Percentiles rank a stretch among this genome's conserved stretches.
These are phyloP conservation scores for Aphelenchoides avenae DNA, from an alignment of 1,140 invertebrate species.

Conservation along the genomic window DNA sequence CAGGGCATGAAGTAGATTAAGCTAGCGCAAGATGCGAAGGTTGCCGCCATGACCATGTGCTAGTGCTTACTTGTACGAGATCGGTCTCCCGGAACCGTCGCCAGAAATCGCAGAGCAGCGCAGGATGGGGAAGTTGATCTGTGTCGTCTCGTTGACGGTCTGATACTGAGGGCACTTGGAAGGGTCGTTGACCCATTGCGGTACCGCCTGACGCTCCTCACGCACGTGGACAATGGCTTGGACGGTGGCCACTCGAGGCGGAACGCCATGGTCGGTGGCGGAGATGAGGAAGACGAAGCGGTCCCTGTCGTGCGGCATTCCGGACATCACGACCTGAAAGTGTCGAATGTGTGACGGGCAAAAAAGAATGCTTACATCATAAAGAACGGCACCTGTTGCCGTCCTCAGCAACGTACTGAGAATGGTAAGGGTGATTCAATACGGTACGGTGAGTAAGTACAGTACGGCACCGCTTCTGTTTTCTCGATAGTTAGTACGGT, in stretches of 20 bases:
- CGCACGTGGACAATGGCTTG: conserved; percentile 48
- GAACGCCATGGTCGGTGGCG: conserved; percentile 53
- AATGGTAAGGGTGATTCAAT: too few species aligned
- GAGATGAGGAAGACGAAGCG: conserved; percentile 45
- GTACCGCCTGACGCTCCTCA: conserved; percentile 46
- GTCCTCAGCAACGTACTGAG: too few species aligned
- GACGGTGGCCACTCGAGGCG: conserved; percentile 27
- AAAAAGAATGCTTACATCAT: too few species aligned
- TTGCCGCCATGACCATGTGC: neutral
- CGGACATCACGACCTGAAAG: too few species aligned
- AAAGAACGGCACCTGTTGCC: too few species aligned
- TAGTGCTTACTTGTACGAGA: conserved; percentile 44
- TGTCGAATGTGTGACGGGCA: too few species aligned
- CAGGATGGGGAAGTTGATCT: conserved; percentile 39
- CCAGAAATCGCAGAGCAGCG: conserved; percentile 42
- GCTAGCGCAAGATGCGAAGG: neutral
- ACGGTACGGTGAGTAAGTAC: too few species aligned
- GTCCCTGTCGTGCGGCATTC: conserved; percentile 28
- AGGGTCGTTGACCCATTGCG: conserved; percentile 30
- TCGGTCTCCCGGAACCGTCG: conserved; percentile 29
- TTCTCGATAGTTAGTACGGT: too few species aligned
- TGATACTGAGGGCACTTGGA: too few species aligned
- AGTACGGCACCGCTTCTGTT: too few species aligned
- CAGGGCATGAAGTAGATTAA: neutral
- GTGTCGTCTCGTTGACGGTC: conserved; percentile 17